Evolutionary conservation across 2,113 vertebrate species (phyloP).

Genomic region (Mungos mungo): DNA sequence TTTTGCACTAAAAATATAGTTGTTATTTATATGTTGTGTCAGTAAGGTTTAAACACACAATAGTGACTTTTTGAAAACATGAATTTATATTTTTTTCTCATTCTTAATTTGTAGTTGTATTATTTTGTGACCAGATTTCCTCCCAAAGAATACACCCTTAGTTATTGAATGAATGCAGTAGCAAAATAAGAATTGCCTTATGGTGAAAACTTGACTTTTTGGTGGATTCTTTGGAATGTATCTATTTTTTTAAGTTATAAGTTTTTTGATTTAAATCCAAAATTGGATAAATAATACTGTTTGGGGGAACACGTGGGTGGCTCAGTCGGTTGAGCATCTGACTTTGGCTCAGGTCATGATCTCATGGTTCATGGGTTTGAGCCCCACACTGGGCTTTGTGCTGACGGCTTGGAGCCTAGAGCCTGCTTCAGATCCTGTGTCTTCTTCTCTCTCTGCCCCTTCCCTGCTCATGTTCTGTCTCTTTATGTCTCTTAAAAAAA

Average conservation of each 20-base stretch:
- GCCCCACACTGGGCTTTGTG: too few relatives aligned
- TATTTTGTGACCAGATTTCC: conserved; percentile 3
- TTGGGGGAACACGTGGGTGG: too few relatives aligned
- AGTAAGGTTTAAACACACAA: neutral
- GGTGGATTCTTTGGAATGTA: neutral
- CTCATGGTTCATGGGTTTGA: too few relatives aligned
- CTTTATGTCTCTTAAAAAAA: too few relatives aligned
- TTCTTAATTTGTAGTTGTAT: conserved; percentile 15
- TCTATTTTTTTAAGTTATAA: neutral
- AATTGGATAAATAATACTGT: neutral
- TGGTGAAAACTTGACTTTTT: neutral
- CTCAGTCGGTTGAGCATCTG: too few relatives aligned
- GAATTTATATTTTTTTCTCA: neutral
- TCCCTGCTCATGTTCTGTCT: too few relatives aligned
- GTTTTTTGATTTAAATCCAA: conserved; percentile 24
- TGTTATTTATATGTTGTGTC: conserved; percentile 3
- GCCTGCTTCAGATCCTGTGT: too few relatives aligned
- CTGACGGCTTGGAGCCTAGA: too few relatives aligned
- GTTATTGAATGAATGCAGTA: neutral
- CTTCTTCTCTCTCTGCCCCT: too few relatives aligned
- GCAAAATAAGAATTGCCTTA: conserved; percentile 20
- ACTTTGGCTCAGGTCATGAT: too few relatives aligned
- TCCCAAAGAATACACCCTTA: neutral
- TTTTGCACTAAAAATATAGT: neutral
- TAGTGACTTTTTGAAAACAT: neutral